phyloP scores from a whole-genome alignment of 2,113 vertebrate genomes.

The Colaptes auratus region DNA sequence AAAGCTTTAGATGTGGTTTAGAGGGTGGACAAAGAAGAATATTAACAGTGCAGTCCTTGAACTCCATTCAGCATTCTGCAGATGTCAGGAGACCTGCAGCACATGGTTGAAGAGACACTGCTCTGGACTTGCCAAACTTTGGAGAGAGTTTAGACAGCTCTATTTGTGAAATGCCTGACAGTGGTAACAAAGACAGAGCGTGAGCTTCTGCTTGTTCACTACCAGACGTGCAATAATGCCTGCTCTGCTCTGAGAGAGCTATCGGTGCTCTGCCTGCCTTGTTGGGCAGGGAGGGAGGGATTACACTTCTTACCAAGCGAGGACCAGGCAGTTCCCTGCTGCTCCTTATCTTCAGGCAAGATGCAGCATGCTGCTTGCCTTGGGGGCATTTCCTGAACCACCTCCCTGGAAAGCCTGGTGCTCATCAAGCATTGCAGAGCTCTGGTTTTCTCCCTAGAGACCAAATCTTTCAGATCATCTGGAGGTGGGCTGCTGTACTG shows the following conservation, averaged over 20 bases:
- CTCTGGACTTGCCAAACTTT: neutral
- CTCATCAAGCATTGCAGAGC: neutral
- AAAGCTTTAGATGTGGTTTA: neutral
- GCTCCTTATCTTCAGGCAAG: conserved; percentile 23
- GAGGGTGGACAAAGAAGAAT: neutral
- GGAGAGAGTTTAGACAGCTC: neutral
- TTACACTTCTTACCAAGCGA: conserved; percentile 11
- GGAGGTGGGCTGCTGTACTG: neutral
- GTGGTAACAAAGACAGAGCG: neutral
- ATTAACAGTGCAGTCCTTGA: neutral
- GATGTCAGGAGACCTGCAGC: neutral
- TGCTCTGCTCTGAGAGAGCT: conserved; percentile 32
- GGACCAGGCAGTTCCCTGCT: neutral
- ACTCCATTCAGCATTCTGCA: neutral
- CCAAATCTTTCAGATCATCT: neutral
- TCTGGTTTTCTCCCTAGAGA: neutral
- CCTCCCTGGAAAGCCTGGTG: neutral
- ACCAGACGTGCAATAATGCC: neutral
- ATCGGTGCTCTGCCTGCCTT: neutral
- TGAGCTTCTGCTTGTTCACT: neutral
- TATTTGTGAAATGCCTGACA: conserved; percentile 13
- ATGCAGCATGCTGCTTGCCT: neutral
- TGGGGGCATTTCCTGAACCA: neutral
- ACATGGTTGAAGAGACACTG: neutral
- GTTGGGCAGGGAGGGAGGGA: conserved; percentile 28